These are phyloP conservation scores for Raja brachyura DNA, from an alignment of 2,113 vertebrate species.

Conservation along the genomic window DNA sequence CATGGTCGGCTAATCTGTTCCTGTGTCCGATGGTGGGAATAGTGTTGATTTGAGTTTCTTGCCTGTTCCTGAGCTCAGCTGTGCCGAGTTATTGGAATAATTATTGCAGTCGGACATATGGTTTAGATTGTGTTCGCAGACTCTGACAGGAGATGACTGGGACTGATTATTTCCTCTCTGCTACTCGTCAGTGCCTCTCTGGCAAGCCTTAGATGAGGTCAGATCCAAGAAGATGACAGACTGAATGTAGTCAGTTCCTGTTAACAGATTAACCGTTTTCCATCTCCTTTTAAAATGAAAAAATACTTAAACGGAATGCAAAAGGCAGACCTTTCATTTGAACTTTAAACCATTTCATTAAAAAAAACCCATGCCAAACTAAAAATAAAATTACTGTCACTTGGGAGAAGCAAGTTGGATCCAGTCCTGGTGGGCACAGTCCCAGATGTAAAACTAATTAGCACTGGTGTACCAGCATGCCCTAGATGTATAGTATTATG, in stretches of 20 bases:
- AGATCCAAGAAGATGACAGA: slow-evolving; percentile 22
- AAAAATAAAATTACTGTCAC: background rate
- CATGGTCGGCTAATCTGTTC: background rate
- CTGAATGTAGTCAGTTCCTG: slow-evolving; percentile 29
- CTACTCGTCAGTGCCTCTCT: background rate
- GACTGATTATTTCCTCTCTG: slow-evolving; percentile 21
- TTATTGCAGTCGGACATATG: slow-evolving; percentile 17
- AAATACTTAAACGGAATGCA: background rate
- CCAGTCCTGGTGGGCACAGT: background rate
- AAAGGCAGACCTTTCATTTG: slow-evolving; percentile 15
- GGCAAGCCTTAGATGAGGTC: background rate
- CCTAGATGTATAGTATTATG: too few species aligned
- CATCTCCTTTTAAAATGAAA: background rate
- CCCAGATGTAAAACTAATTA: background rate
- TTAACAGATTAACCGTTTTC: slow-evolving; percentile 27
- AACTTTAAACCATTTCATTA: background rate
- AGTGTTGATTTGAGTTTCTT: background rate
- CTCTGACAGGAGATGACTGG: slow-evolving; percentile 14
- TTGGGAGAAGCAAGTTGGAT: background rate
- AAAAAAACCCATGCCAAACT: background rate
- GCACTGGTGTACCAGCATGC: background rate
- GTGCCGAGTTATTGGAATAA: background rate
- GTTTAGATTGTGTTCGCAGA: slow-evolving; percentile 7
- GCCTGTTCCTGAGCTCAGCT: background rate
- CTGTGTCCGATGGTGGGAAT: background rate